A percentile compares a stretch with the other conserved stretches of the same genome.
These are phyloP conservation scores for Amphipyra tragopoginis DNA, from an alignment of 2,888 invertebrate genomes.

Conservation along the genomic window DNA sequence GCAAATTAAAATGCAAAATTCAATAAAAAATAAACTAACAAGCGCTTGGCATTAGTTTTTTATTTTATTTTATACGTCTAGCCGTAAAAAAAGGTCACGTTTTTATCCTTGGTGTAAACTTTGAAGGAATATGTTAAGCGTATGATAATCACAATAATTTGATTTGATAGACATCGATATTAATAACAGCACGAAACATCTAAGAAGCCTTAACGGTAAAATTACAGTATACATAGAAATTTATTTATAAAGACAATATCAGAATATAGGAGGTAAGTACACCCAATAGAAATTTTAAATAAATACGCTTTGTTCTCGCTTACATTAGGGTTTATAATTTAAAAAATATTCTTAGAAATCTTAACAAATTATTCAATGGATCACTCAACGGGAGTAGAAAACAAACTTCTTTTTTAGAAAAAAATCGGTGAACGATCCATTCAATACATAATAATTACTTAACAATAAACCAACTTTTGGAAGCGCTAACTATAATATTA, in stretches of 20 bases:
- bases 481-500: slow-evolving; percentile 64
- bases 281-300: slow-evolving; percentile 67
- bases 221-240: slow-evolving; percentile 66
- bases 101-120: slow-evolving; percentile 32
- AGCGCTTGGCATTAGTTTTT: too few species aligned
- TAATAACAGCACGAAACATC: slow-evolving; percentile 67
- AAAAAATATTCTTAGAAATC: slow-evolving; percentile 47
- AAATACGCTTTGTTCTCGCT: slow-evolving; percentile 61
- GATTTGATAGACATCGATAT: slow-evolving; percentile 69
- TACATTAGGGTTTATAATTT: slow-evolving; percentile 48
- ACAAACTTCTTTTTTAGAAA: slow-evolving; percentile 5
- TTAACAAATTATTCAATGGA: slow-evolving; percentile 47
- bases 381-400: slow-evolving; percentile 37
- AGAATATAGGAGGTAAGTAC: slow-evolving; percentile 73
- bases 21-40: not conserved
- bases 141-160: slow-evolving; percentile 75
- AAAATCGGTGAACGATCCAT: slow-evolving; percentile 31
- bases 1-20: not conserved
- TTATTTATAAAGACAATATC: slow-evolving; percentile 71
- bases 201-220: slow-evolving; percentile 66
- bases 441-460: slow-evolving; percentile 35
- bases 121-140: slow-evolving; percentile 66
- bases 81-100: too few species aligned
- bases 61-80: too few species aligned
- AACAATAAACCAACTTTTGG: slow-evolving; percentile 60